Conservation (phyloP, 2,113 vertebrate genomes). For the Ciconia boyciana region DNA sequence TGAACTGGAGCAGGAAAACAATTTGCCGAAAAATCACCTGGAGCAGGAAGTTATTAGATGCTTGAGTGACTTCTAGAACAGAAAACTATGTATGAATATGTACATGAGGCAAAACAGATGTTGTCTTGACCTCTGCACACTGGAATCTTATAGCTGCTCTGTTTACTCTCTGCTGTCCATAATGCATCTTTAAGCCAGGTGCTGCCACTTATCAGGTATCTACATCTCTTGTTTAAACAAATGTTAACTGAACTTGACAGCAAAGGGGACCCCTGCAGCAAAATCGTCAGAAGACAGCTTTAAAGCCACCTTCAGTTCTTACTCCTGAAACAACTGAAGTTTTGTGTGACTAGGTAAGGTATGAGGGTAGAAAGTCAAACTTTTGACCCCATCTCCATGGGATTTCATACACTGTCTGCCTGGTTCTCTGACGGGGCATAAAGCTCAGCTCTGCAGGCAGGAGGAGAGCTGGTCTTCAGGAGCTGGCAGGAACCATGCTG, state of each 20-base stretch:
- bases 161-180: constrained; percentile 45
- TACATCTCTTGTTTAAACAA: constrained; percentile 50
- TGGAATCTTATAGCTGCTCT: neutral
- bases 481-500: neutral
- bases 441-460: neutral
- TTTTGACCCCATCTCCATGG: constrained; percentile 48
- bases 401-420: neutral
- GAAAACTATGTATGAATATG: constrained; percentile 36
- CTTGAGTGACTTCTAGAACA: constrained; percentile 25
- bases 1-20: constrained; percentile 41
- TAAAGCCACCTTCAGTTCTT: constrained; percentile 36
- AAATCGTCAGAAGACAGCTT: constrained; percentile 24
- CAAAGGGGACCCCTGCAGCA: constrained; percentile 56
- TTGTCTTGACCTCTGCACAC: constrained; percentile 28
- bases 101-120: constrained; percentile 52
- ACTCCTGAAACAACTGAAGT: constrained; percentile 49
- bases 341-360: constrained; percentile 31
- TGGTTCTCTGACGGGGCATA: neutral
- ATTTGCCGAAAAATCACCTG: constrained; percentile 48
- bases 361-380: constrained; percentile 53
- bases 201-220: constrained; percentile 57
- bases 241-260: constrained; percentile 40
- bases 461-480: neutral
- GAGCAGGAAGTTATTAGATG: constrained; percentile 55
- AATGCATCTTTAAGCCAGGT: constrained; percentile 49